These are phyloP conservation scores for Dolichopus griseipennis DNA, from an alignment of 2,888 invertebrate genomes.

Conservation along the genomic window DNA sequence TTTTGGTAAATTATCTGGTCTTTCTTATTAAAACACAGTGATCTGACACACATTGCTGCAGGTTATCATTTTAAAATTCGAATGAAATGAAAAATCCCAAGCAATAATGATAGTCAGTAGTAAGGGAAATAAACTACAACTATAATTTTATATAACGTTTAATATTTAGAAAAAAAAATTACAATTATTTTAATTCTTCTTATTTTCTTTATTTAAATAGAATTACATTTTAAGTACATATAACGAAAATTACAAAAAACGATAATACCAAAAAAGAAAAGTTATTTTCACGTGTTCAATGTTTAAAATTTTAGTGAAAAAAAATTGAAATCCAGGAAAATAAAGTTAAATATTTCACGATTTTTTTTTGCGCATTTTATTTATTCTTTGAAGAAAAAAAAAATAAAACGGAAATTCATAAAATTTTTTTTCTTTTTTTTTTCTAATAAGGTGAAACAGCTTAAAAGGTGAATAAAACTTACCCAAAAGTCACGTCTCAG, in stretches of 20 bases:
- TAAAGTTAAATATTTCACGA: neutral
- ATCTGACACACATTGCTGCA: no score
- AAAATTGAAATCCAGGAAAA: no score
- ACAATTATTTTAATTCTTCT: neutral
- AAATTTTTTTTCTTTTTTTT: neutral
- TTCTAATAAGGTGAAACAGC: neutral
- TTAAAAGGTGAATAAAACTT: slow-evolving; percentile 5
- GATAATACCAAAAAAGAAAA: neutral
- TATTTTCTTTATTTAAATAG: neutral
- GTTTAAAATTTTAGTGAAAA: neutral
- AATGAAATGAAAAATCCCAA: no score
- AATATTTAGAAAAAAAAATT: neutral
- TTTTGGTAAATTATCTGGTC: slow-evolving; percentile 1
- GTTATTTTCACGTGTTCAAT: neutral
- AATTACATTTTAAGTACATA: neutral
- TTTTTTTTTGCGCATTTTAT: neutral
- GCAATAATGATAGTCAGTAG: neutral
- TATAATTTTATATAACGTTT: neutral
- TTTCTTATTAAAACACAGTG: neutral
- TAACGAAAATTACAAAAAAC: neutral
- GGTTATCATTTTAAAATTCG: no score
- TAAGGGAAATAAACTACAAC: neutral
- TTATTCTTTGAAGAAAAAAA: neutral
- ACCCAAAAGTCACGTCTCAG: slow-evolving; percentile 37
- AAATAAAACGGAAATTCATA: no score